Conservation (phyloP, 2,797 vertebrate species). For the Odontamblyopus lacepedii region DNA sequence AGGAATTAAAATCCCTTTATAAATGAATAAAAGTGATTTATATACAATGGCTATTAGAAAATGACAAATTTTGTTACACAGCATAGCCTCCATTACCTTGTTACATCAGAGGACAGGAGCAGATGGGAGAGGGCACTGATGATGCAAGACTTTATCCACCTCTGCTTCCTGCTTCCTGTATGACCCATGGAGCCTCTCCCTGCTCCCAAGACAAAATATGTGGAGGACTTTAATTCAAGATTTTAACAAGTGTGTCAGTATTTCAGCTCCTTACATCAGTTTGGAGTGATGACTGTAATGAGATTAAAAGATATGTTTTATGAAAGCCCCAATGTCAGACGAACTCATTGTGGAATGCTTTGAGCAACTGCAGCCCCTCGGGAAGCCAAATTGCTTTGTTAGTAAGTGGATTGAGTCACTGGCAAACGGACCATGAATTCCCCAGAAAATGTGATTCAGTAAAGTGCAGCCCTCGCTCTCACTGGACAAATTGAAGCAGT, state of each 20-base stretch:
- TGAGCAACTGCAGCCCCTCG: slow-evolving; percentile 19
- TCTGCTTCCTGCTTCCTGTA: slow-evolving; percentile 29
- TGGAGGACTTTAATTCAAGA: slow-evolving; percentile 1
- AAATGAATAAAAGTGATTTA: not conserved
- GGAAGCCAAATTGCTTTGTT: slow-evolving; percentile 60
- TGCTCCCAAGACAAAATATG: not conserved
- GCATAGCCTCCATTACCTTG: slow-evolving; percentile 19
- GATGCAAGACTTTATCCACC: slow-evolving; percentile 46
- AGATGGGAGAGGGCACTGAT: slow-evolving; percentile 40
- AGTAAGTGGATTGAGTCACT: slow-evolving; percentile 64
- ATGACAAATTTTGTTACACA: not conserved
- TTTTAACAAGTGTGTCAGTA: slow-evolving; percentile 23
- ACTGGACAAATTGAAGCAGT: slow-evolving; percentile 65
- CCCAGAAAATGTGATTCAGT: slow-evolving; percentile 63
- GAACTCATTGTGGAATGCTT: slow-evolving; percentile 30
- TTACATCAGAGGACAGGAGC: slow-evolving; percentile 41
- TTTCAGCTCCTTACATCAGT: slow-evolving; percentile 35
- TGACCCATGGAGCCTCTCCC: slow-evolving; percentile 28
- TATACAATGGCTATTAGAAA: not conserved
- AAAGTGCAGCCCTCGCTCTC: slow-evolving; percentile 53
- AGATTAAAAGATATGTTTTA: slow-evolving; percentile 36
- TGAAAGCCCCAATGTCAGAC: slow-evolving; percentile 30
- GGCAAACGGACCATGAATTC: slow-evolving; percentile 65
- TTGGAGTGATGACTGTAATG: slow-evolving; percentile 20
- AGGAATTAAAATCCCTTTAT: not conserved